Evolutionary conservation across 2,888 invertebrate genomes (phyloP).

Genomic region (Phaonia tiefii): DNA sequence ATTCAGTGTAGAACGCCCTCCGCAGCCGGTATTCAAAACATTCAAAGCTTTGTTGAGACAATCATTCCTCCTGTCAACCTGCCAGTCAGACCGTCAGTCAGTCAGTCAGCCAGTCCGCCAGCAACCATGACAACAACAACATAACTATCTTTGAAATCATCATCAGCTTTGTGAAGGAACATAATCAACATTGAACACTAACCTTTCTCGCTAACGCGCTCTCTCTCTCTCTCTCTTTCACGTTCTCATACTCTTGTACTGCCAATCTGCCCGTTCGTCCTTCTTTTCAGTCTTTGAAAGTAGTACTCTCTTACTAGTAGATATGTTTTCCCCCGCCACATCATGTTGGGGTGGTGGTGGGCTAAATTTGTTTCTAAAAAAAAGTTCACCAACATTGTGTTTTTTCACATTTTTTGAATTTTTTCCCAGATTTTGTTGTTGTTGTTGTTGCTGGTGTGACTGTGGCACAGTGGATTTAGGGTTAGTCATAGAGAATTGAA

Average conservation of each 20-base stretch:
- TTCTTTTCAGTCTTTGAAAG: background rate
- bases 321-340: background rate
- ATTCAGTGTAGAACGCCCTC: conserved; percentile 52
- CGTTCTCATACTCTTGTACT: background rate
- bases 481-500: no score
- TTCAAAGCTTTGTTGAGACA: conserved; percentile 44
- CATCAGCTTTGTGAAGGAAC: conserved; percentile 42
- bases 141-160: conserved; percentile 27
- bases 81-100: conserved; percentile 7
- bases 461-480: conserved; percentile 37
- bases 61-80: conserved; percentile 46
- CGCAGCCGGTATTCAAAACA: conserved; percentile 64
- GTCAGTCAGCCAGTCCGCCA: background rate
- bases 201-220: conserved; percentile 44
- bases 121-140: conserved; percentile 33
- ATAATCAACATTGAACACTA: conserved; percentile 60
- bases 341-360: conserved; percentile 47
- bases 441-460: conserved; percentile 45
- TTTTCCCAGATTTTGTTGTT: conserved; percentile 37
- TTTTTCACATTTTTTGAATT: conserved; percentile 65
- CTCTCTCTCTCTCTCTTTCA: background rate
- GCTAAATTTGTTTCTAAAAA: conserved; percentile 58
- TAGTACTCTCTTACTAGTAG: conserved; percentile 12
- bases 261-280: background rate
- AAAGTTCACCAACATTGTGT: conserved; percentile 59